Evolutionary conservation across 1,140 invertebrate genomes (phyloP).

Genomic region (Hypothenemus hampei): DNA sequence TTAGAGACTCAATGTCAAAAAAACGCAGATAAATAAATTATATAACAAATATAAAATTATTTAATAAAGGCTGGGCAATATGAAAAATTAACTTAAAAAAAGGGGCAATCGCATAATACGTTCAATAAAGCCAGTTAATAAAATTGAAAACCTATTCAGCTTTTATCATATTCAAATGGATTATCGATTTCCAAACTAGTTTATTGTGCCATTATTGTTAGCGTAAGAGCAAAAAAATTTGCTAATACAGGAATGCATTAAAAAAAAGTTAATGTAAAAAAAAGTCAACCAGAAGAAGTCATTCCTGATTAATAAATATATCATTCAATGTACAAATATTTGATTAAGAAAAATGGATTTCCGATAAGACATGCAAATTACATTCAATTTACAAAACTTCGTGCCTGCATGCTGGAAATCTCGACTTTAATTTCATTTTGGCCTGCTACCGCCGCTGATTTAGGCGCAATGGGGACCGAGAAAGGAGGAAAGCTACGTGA

Average conservation of each 20-base stretch:
- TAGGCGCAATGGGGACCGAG: conserved; percentile 6
- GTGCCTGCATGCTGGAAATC: conserved; percentile 19
- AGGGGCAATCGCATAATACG: no score
- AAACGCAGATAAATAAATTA: no score
- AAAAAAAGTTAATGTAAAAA: background rate
- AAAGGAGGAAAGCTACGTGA: conserved; percentile 23
- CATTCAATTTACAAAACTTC: conserved; percentile 22
- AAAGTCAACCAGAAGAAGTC: background rate
- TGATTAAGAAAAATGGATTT: background rate
- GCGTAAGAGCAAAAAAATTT: background rate
- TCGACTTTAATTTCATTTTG: conserved; percentile 26
- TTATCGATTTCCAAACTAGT: background rate
- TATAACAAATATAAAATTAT: no score
- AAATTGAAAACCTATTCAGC: no score
- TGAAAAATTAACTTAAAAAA: no score
- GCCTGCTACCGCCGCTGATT: conserved; percentile 8
- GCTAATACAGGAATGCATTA: background rate
- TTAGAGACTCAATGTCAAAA: no score
- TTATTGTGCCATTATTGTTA: background rate
- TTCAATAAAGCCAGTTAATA: no score
- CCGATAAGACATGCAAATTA: conserved; percentile 26
- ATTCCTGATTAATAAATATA: background rate
- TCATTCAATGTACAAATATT: background rate
- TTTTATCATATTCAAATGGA: no score
- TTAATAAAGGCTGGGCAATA: no score